Evolutionary conservation across 35 echinoderm and acorn worm species (phyloP), one percentile per base, ranked within the genome.

Genomic region (Strongylocentrotus purpuratus): DNA sequence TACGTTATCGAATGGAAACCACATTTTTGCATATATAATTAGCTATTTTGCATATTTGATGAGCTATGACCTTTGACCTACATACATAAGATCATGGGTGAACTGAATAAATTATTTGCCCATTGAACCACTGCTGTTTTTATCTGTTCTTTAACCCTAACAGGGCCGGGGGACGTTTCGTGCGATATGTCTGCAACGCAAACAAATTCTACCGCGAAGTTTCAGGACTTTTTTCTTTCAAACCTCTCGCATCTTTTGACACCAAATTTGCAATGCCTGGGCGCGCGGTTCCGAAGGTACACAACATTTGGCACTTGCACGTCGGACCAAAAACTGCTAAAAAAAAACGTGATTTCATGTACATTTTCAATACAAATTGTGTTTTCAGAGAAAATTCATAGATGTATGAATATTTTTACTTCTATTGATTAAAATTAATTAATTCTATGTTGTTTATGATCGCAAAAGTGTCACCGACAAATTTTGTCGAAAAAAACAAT

Each of bases 401-500:
- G 35, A 33, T 92, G 18, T 92, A 47, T 92, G 89, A 45, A 45
- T 45, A 92, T 92, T 92, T 92, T 92, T 45, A 47, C 89, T 92
- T 92, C 35, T 47, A 92, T 41, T 92, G 89, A 47, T 92, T 92
- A 46, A 92, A 92, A 92, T 2, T 92, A 92, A 92, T 41, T 45
- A 92, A 92, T 92, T 92, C 31, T 92, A 92, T 92, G 89, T 41
- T 92, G 32, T 92, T 92, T 92, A n/a, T 92, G 46, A 92, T 92
- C 46, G 89, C 89, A 92, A 92, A 92, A 45, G 46, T 47, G 89
- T 92, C 89, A 33, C 46, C 89, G 46, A 92, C 46, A 92, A 92
- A 33, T 47, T 92, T 92, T 47, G 22, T 92, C 9, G 89, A 92
- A 92, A 92, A 55, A 55, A 55, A 55, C 50, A 55, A 55, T 55